A percentile compares a stretch with the other conserved stretches of the same genome.
Evolutionary conservation across 2,113 vertebrate genomes (phyloP).

Genomic region (Phycodurus eques): DNA sequence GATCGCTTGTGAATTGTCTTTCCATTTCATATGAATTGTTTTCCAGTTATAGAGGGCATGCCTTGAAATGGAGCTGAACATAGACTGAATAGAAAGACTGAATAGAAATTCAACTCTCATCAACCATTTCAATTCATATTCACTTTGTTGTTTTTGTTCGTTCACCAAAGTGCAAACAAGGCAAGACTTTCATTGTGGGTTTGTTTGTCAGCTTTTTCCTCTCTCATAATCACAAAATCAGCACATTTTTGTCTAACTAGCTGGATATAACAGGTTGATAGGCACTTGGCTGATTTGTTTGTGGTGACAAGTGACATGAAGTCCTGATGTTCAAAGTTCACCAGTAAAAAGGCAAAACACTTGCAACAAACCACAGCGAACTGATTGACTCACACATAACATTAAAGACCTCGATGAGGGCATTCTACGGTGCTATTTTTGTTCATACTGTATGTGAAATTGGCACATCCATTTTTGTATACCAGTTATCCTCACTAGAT

Average conservation of each 20-base stretch:
- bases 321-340: no score
- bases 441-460: neutral
- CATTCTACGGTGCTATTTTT: no score
- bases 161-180: neutral
- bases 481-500: no score
- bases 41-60: conserved; percentile 44
- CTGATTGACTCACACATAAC: no score
- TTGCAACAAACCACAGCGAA: no score
- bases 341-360: no score
- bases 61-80: conserved; percentile 26
- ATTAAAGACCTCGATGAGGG: no score
- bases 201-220: conserved; percentile 1
- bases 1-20: neutral
- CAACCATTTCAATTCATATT: neutral
- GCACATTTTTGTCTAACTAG: neutral
- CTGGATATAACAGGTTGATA: neutral
- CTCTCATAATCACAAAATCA: neutral
- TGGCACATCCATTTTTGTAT: neutral
- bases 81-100: neutral
- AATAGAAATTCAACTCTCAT: neutral
- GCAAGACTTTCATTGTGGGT: neutral
- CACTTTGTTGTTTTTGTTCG: neutral
- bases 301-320: neutral
- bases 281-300: no score
- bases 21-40: conserved; percentile 14